Percentiles rank a stretch among this genome's conserved stretches.
phyloP scores from a whole-genome alignment of 1,140 invertebrate genomes.

The Drosophila nebulosa region DNA sequence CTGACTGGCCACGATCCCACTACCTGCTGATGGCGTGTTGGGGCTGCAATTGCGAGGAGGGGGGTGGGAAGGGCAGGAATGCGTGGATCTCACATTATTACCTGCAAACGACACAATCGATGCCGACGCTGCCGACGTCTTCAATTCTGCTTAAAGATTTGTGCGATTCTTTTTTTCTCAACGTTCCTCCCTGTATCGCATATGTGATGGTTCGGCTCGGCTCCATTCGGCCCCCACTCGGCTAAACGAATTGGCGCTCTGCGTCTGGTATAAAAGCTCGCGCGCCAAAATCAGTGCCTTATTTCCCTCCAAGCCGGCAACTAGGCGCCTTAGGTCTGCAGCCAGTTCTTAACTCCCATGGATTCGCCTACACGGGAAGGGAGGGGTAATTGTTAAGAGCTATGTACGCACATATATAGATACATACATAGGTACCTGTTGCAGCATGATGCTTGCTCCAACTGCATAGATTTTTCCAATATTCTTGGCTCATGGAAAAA shows the following conservation, averaged over 20 bases:
- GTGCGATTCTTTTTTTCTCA: slow-evolving; percentile 15
- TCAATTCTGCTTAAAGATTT: slow-evolving; percentile 71
- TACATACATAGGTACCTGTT: slow-evolving; percentile 9
- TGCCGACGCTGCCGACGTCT: slow-evolving; percentile 51
- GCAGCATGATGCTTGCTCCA: slow-evolving; percentile 25
- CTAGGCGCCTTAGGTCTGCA: background rate
- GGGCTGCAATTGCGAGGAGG: background rate
- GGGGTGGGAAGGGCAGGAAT: slow-evolving; percentile 46
- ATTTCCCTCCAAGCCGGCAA: slow-evolving; percentile 44
- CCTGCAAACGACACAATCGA: slow-evolving; percentile 79
- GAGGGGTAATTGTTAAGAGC: slow-evolving; percentile 46
- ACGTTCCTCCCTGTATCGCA: slow-evolving; percentile 28
- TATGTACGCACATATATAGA: background rate
- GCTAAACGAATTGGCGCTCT: slow-evolving; percentile 37
- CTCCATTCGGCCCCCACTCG: slow-evolving; percentile 45
- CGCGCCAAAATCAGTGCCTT: slow-evolving; percentile 74
- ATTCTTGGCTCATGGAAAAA: slow-evolving; percentile 18
- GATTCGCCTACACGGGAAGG: background rate
- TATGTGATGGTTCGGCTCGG: slow-evolving; percentile 62
- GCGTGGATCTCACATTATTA: slow-evolving; percentile 79
- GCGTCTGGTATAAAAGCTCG: slow-evolving; percentile 76
- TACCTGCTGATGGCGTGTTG: slow-evolving; percentile 62
- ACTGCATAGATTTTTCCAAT: slow-evolving; percentile 28
- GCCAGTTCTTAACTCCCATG: background rate
- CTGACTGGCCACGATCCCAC: slow-evolving; percentile 54